Base-by-base conservation (phyloP, 37 sponge, comb jelly and placozoan genomes). In the Lycopodina hypogea region DNA sequence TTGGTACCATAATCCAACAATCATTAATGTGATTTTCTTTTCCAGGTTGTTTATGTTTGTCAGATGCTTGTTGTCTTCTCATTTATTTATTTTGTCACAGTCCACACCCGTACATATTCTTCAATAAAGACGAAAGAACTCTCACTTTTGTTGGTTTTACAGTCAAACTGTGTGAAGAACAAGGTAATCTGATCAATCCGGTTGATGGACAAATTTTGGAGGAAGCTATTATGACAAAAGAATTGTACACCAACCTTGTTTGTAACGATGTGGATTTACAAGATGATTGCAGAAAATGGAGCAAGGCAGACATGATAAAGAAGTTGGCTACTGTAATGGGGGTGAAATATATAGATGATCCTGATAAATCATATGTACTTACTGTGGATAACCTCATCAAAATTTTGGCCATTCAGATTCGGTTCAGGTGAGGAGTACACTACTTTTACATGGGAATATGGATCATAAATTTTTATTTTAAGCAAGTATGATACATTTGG, bases 31-130 rank as follows among this genome's bases (percentile, higher is more conserved):
- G n/a, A 68, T 11, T 37, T 17, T 68, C 32, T 12, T 15, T 37
- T 11, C 38, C 23, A 38, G 38, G 69, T 68, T 12, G 38, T n/a
- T n/a, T n/a, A n/a, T n/a, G n/a, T n/a, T n/a, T n/a, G n/a, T n/a
- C n/a, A n/a, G 12, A 53, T 53, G 55, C 12, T 53, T 53, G 17
- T 53, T 12, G 12, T 19, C 17, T 53, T 17, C 17, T n/a, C n/a
- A n/a, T 36, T 35, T 12, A 36, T 66, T 66, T 2, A 45, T 56
- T 57, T 55, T 79, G 0, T 56, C 24, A 41, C 66, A 90, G 90
- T 57, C 78, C 78, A 68, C 98, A 97, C 58, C 98, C 98, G 1
- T 97, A 97, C 71, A 78, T 97, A 40, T 94, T 97, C 71, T 97
- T 97, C 72, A 94, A 97, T 56, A 73, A 85, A 68, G 95, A 97